Evolutionary conservation across 2,888 invertebrate species (phyloP).

Genomic region (Rhabditophanes sp.): DNA sequence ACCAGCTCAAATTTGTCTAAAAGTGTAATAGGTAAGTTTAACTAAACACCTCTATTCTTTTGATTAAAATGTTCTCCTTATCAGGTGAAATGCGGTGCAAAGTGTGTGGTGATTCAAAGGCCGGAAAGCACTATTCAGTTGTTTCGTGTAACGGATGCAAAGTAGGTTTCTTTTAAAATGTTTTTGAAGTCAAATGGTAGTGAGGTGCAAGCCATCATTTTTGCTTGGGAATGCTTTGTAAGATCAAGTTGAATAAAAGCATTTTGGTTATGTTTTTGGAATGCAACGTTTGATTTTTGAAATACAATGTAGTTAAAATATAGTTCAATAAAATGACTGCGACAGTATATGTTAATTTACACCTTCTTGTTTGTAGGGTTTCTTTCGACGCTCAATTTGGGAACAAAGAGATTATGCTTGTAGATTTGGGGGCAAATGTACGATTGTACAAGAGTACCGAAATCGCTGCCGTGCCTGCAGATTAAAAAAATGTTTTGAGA

Average conservation of each 20-base stretch:
- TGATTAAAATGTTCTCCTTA: too few species aligned
- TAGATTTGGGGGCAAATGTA: constrained; percentile 27
- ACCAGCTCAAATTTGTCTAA: too few species aligned
- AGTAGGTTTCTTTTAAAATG: constrained; percentile 7
- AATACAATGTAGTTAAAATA: too few species aligned
- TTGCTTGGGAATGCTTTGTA: too few species aligned
- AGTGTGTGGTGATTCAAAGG: constrained; percentile 26
- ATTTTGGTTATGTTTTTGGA: too few species aligned
- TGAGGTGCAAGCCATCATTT: too few species aligned
- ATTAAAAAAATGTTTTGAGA: constrained; percentile 22
- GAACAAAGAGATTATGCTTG: constrained; percentile 28
- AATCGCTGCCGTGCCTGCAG: constrained; percentile 27
- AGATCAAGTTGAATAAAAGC: too few species aligned
- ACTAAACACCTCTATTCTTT: too few species aligned
- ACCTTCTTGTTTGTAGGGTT: constrained; percentile 2
- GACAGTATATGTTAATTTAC: too few species aligned
- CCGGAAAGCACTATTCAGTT: constrained; percentile 27
- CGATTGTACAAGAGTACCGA: constrained; percentile 27
- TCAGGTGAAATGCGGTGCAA: constrained; percentile 31
- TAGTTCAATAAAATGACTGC: too few species aligned
- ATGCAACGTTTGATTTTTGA: too few species aligned
- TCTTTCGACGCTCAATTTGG: constrained; percentile 18
- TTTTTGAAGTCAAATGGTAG: constrained; percentile 1
- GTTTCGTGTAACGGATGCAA: constrained; percentile 32
- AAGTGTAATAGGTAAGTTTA: too few species aligned